Percentiles rank a stretch among this genome's conserved stretches.
phyloP scores from a whole-genome alignment of 2,113 vertebrate species.

The Lontra canadensis region DNA sequence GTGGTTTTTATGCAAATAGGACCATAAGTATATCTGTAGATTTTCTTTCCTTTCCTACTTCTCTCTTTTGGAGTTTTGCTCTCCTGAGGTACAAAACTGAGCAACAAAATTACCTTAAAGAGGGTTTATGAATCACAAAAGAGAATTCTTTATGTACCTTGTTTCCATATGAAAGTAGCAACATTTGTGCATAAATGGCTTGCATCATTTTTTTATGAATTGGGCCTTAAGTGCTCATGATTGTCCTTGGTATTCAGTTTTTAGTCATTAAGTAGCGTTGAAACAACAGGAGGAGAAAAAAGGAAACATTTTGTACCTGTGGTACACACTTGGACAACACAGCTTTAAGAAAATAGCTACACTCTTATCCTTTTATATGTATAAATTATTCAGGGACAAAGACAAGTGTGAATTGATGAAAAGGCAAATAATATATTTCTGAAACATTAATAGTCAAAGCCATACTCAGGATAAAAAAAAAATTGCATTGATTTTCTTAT shows the following conservation, averaged over 20 bases:
- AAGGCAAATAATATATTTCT: constrained; percentile 87
- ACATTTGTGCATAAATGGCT: constrained; percentile 87
- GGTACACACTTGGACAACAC: constrained; percentile 86
- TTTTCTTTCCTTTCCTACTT: constrained; percentile 77
- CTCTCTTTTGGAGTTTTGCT: constrained; percentile 76
- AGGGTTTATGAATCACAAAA: constrained; percentile 85
- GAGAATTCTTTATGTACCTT: constrained; percentile 86
- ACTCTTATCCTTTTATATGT: constrained; percentile 82
- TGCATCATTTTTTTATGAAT: constrained; percentile 86
- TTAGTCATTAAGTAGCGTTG: constrained; percentile 87
- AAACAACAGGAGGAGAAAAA: constrained; percentile 88
- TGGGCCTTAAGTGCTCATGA: constrained; percentile 87
- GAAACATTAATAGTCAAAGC: constrained; percentile 84
- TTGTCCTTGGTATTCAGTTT: constrained; percentile 88
- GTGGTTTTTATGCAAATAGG: constrained; percentile 76
- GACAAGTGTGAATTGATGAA: constrained; percentile 84
- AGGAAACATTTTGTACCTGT: constrained; percentile 88
- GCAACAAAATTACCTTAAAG: constrained; percentile 87
- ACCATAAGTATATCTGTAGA: constrained; percentile 66
- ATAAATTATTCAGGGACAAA: constrained; percentile 85
- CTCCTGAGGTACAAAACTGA: constrained; percentile 83
- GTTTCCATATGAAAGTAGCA: constrained; percentile 89
- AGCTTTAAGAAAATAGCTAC: constrained; percentile 85
- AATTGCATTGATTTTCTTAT: constrained; percentile 82
- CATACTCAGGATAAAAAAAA: constrained; percentile 64